Percentiles rank a stretch among this genome's conserved stretches.
Evolutionary conservation across 2,113 vertebrate species (phyloP).

Genomic region (Hypanus sabinus): DNA sequence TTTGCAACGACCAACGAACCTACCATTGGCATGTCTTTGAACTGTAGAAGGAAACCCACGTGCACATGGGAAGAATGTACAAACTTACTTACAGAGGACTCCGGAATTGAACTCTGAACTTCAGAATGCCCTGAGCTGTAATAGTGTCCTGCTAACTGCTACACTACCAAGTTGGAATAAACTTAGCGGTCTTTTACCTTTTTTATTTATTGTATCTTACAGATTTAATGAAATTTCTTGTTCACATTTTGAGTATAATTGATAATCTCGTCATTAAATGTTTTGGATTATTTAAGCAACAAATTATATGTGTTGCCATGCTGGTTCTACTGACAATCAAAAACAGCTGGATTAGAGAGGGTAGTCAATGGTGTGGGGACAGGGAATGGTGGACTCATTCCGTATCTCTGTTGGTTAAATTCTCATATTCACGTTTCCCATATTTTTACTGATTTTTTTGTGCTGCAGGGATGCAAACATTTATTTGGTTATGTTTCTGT

Average conservation of each 20-base stretch:
- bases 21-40: too few species aligned
- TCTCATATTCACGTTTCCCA: background rate
- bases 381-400: too few species aligned
- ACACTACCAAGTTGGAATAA: too few species aligned
- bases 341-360: background rate
- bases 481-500: background rate
- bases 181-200: background rate
- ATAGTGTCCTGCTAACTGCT: too few species aligned
- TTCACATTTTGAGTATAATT: background rate
- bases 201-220: background rate
- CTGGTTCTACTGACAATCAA: background rate
- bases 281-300: constrained; percentile 23
- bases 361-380: background rate
- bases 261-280: background rate
- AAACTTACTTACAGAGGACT: too few species aligned
- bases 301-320: background rate
- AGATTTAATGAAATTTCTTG: background rate
- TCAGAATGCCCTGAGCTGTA: too few species aligned
- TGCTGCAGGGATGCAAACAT: background rate
- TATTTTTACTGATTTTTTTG: background rate
- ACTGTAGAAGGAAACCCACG: too few species aligned
- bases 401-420: background rate
- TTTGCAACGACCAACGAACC: too few species aligned
- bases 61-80: too few species aligned
- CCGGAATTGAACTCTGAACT: too few species aligned